A percentile compares a stretch with the other conserved stretches of the same genome.
Evolutionary conservation across 2,797 vertebrate genomes (phyloP).

Genomic region (Coranthus polyacanthus): DNA sequence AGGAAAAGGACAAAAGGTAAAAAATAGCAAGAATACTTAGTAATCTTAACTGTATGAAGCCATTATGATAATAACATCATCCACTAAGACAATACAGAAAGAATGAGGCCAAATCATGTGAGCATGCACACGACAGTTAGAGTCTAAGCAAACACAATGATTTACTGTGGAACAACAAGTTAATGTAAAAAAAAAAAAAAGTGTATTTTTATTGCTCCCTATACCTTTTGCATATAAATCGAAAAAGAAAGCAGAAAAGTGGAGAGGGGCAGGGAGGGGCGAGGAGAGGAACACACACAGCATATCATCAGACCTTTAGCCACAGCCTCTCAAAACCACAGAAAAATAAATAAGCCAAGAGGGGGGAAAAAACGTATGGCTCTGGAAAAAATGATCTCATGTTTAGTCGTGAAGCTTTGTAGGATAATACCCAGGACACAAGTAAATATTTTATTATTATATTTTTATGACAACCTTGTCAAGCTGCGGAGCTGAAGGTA

Average conservation of each 20-base stretch:
- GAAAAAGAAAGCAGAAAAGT: conserved; percentile 32
- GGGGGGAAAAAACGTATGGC: conserved; percentile 33
- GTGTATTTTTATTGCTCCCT: conserved; percentile 39
- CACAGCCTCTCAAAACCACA: conserved; percentile 74
- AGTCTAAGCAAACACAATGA: conserved; percentile 22
- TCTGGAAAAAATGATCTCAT: conserved; percentile 77
- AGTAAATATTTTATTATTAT: conserved; percentile 68
- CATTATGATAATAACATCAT: conserved; percentile 43
- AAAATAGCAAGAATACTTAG: background rate
- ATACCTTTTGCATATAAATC: conserved; percentile 52
- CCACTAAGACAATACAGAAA: conserved; percentile 37
- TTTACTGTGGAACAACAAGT: conserved; percentile 57
- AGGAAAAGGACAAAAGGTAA: conserved; percentile 48
- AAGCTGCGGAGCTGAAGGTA: conserved; percentile 34
- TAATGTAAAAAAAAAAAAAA: conserved; percentile 37
- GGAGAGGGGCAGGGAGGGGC: conserved; percentile 49
- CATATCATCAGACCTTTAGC: conserved; percentile 69
- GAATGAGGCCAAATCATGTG: conserved; percentile 28
- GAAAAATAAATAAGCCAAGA: conserved; percentile 74
- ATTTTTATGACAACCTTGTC: conserved; percentile 65
- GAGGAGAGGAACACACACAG: conserved; percentile 64
- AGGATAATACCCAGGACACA: conserved; percentile 72
- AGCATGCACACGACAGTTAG: conserved; percentile 13
- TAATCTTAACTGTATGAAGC: conserved; percentile 38
- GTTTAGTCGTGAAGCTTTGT: conserved; percentile 62